Evolutionary conservation across 2,113 vertebrate genomes (phyloP).

Genomic region (Leuciscus idus): DNA sequence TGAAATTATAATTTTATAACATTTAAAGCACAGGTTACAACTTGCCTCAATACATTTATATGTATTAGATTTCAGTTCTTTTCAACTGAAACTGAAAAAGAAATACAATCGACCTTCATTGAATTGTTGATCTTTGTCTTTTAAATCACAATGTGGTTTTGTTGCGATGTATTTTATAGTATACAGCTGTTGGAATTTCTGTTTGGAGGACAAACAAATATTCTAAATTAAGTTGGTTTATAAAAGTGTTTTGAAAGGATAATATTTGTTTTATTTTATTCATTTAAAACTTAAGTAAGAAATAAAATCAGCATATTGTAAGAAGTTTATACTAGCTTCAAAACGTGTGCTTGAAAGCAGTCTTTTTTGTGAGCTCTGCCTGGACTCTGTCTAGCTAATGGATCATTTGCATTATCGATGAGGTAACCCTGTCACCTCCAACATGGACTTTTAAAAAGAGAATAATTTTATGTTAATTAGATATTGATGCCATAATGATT

Average conservation of each 20-base stretch:
- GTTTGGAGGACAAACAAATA: background rate
- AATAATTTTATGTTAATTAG: slow-evolving; percentile 99
- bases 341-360: slow-evolving; percentile 9
- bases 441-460: slow-evolving; percentile 94
- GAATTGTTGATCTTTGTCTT: too few relatives aligned
- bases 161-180: too few relatives aligned
- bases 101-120: too few relatives aligned
- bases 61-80: too few relatives aligned
- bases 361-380: slow-evolving; percentile 62
- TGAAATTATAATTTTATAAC: background rate
- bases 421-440: slow-evolving; percentile 97
- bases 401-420: slow-evolving; percentile 98
- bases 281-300: background rate
- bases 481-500: slow-evolving; percentile 99
- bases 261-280: background rate
- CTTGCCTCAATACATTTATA: background rate
- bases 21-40: background rate
- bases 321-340: background rate
- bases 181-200: too few relatives aligned
- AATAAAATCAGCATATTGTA: background rate
- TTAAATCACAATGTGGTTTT: too few relatives aligned
- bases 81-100: too few relatives aligned
- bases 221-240: background rate
- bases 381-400: slow-evolving; percentile 79
- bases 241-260: background rate